phyloP scores from a whole-genome alignment of 2,888 invertebrate genomes.

The Dasysyrphus albostriatus region DNA sequence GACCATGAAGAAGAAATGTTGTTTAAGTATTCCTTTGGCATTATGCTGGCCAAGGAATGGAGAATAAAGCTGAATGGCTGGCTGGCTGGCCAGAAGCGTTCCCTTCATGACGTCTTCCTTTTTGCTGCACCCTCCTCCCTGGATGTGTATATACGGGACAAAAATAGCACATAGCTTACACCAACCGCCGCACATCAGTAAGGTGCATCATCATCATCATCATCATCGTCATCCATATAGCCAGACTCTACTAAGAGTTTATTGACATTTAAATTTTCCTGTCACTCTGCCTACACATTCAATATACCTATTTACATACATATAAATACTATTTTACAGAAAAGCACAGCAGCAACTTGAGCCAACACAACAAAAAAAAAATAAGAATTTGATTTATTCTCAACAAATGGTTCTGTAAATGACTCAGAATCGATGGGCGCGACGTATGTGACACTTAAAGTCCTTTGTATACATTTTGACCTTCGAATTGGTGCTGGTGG shows the following conservation, averaged over 20 bases:
- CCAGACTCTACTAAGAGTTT: slow-evolving; percentile 39
- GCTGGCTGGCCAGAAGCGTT: slow-evolving; percentile 5
- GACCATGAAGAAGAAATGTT: slow-evolving; percentile 25
- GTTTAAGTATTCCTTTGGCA: slow-evolving; percentile 38
- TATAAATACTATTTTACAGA: background rate
- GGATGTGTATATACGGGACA: slow-evolving; percentile 1
- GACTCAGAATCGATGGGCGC: slow-evolving; percentile 19
- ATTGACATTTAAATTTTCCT: slow-evolving; percentile 60
- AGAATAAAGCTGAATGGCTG: slow-evolving; percentile 27
- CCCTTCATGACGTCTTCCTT: slow-evolving; percentile 30
- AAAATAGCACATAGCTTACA: slow-evolving; percentile 43
- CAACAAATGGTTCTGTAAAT: slow-evolving; percentile 35
- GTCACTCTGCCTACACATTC: slow-evolving; percentile 2
- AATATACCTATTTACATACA: background rate
- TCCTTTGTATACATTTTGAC: slow-evolving; percentile 30
- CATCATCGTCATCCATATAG: background rate
- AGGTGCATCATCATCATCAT: slow-evolving; percentile 32
- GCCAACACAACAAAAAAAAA: background rate
- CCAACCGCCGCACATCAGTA: slow-evolving; percentile 41
- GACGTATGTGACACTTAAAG: slow-evolving; percentile 32
- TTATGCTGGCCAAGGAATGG: slow-evolving; percentile 11
- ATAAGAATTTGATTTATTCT: slow-evolving; percentile 37
- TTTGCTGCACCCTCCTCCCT: background rate
- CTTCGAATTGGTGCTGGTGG: slow-evolving; percentile 11
- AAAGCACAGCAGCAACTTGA: slow-evolving; percentile 20